Conservation (phyloP, 2,888 invertebrate species). For the Nemurella pictetii region DNA sequence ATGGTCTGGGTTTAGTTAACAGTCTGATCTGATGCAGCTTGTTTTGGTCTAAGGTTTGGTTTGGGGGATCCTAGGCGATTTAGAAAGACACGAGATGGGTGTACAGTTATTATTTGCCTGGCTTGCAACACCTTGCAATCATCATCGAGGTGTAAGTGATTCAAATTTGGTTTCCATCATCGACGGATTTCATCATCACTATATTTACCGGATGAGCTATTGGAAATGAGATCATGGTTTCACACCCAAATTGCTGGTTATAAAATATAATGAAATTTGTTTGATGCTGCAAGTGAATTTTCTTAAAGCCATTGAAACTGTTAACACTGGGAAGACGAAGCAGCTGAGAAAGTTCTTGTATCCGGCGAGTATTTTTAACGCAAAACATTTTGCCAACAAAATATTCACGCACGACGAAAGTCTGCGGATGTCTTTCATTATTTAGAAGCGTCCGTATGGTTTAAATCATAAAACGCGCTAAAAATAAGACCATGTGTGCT, state of each 20-base stretch:
- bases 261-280: not conserved
- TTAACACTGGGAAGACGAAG: not conserved
- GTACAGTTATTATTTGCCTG: not conserved
- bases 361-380: not conserved
- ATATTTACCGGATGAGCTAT: not conserved
- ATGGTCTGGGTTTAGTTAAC: not conserved
- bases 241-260: not conserved
- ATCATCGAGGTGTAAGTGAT: not conserved
- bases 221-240: not conserved
- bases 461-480: not conserved
- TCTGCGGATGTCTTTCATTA: not conserved
- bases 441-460: not conserved
- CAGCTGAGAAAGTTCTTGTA: not conserved
- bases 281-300: not conserved
- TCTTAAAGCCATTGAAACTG: not conserved
- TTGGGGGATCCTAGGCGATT: not conserved
- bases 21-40: not conserved
- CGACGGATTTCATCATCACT: not conserved
- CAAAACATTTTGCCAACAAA: not conserved
- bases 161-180: not conserved
- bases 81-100: not conserved
- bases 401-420: not conserved
- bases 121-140: not conserved
- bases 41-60: not conserved
- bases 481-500: not conserved